Evolutionary conservation across 1,140 invertebrate species (phyloP).

Genomic region (Aphis craccivora): DNA sequence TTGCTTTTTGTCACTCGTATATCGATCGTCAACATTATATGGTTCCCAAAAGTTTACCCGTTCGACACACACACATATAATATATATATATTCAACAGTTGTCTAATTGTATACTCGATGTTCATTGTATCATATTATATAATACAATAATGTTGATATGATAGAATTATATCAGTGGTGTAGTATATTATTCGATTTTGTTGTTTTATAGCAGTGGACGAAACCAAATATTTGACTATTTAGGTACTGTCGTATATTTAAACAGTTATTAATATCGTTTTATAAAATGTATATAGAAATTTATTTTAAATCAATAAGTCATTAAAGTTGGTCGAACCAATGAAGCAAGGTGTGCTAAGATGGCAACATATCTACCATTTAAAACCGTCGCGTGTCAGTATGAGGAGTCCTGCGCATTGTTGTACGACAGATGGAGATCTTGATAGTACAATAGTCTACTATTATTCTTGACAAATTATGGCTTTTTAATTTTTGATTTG

Average conservation of each 20-base stretch:
- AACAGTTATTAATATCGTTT: no score
- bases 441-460: no score
- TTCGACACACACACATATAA: no score
- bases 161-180: not conserved
- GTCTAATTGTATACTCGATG: not conserved
- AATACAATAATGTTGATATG: not conserved
- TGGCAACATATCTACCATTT: no score
- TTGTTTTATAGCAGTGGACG: not conserved
- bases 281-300: no score
- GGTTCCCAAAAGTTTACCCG: not conserved
- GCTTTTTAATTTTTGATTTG: not conserved
- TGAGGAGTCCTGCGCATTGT: no score
- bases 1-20: not conserved
- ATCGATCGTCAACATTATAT: constrained; percentile 12
- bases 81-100: not conserved
- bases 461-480: not conserved
- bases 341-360: no score
- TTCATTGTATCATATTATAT: not conserved
- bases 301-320: no score
- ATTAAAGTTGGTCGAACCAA: no score
- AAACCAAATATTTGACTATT: not conserved
- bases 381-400: no score
- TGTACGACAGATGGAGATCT: no score
- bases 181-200: not conserved
- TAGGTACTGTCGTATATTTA: no score